Conservation (phyloP, 2,113 vertebrate genomes). For the Toxostoma redivivum region DNA sequence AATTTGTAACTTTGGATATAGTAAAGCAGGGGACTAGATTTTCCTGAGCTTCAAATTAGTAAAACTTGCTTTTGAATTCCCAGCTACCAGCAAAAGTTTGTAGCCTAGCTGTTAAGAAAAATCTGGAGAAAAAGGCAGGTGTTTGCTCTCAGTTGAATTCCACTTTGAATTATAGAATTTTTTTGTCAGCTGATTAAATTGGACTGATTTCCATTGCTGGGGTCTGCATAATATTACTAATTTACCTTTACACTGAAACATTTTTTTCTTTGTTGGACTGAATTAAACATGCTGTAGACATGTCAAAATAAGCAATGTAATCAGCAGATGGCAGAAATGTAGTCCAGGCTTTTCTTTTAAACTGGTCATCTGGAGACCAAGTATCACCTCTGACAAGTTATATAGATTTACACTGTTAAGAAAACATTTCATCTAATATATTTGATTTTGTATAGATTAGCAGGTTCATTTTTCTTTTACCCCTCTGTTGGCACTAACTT, state of each 20-base stretch:
- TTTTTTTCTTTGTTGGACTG: background rate
- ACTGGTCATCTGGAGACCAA: background rate
- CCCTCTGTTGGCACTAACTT: background rate
- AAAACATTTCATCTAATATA: background rate
- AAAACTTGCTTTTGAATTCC: background rate
- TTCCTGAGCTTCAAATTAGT: background rate
- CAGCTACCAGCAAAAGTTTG: background rate
- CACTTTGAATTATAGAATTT: background rate
- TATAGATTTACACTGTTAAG: background rate
- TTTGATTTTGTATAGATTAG: background rate
- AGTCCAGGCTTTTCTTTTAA: background rate
- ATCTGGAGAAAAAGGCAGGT: background rate
- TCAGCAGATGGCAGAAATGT: background rate
- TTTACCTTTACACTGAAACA: background rate
- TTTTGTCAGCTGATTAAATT: background rate
- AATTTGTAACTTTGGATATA: background rate
- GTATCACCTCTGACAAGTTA: background rate
- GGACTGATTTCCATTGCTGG: background rate
- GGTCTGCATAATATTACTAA: background rate
- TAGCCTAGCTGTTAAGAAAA: background rate
- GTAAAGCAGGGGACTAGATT: background rate
- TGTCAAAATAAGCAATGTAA: background rate
- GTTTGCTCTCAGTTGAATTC: background rate
- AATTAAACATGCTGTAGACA: background rate
- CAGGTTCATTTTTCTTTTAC: background rate